phyloP scores from a whole-genome alignment of 2,888 invertebrate genomes.

The Melitaea athalia region DNA sequence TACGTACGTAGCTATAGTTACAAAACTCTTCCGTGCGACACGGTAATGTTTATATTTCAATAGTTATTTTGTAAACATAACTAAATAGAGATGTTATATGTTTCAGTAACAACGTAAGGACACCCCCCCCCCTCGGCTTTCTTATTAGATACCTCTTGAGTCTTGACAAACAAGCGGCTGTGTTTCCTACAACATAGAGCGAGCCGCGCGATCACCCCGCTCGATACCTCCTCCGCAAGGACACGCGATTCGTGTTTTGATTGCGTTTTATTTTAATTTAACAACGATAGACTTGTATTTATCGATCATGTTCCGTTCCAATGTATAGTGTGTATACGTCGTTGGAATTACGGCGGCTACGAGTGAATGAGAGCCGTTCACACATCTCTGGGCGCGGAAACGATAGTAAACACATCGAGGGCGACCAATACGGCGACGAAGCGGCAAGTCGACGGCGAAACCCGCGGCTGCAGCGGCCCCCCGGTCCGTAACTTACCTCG shows the following conservation, averaged over 20 bases:
- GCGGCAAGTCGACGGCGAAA: slow-evolving; percentile 36
- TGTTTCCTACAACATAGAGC: slow-evolving; percentile 25
- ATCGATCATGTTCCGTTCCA: slow-evolving; percentile 35
- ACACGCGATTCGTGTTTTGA: slow-evolving; percentile 46
- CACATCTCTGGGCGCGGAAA: not conserved
- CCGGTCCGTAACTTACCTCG: slow-evolving; percentile 58
- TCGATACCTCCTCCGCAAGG: slow-evolving; percentile 41
- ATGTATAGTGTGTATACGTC: not conserved
- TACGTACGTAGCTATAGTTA: too few species aligned
- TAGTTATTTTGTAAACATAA: too few species aligned
- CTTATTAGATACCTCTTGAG: slow-evolving; percentile 20
- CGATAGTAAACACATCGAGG: slow-evolving; percentile 7
- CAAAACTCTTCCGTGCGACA: too few species aligned
- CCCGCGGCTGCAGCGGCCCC: slow-evolving; percentile 45
- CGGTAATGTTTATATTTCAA: too few species aligned
- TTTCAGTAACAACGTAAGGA: not conserved
- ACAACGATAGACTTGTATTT: slow-evolving; percentile 38
- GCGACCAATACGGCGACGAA: not conserved
- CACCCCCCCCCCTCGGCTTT: slow-evolving; percentile 7
- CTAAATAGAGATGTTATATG: not conserved
- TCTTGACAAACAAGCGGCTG: slow-evolving; percentile 2
- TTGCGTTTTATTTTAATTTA: slow-evolving; percentile 47
- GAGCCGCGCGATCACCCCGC: slow-evolving; percentile 32
- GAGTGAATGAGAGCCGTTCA: slow-evolving; percentile 23
- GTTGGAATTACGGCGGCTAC: slow-evolving; percentile 5